phyloP scores from a whole-genome alignment of 92 coral and sea anemone genomes.

The Epizoanthus fatuus region DNA sequence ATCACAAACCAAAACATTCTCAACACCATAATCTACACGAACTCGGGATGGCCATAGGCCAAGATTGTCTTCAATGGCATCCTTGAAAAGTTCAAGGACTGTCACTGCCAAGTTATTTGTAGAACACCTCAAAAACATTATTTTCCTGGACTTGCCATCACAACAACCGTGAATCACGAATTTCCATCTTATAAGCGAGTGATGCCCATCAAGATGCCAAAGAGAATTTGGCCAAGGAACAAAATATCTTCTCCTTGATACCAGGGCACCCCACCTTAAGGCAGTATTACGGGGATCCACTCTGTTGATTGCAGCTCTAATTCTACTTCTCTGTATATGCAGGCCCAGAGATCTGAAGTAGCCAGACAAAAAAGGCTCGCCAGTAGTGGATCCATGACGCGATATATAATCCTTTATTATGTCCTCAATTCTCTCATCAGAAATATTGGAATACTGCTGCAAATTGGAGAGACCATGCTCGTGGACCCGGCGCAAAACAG shows the following conservation, averaged over 20 bases:
- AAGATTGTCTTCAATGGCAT: slow-evolving; percentile 49
- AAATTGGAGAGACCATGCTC: slow-evolving; percentile 53
- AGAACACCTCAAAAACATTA: slow-evolving; percentile 75
- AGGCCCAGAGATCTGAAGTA: slow-evolving; percentile 61
- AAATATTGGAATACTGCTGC: slow-evolving; percentile 66
- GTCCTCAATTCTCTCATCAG: slow-evolving; percentile 67
- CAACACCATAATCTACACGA: slow-evolving; percentile 79
- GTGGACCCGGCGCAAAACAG: slow-evolving; percentile 63
- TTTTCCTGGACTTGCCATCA: slow-evolving; percentile 75
- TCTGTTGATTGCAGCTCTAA: slow-evolving; percentile 71
- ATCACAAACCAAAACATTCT: slow-evolving; percentile 78
- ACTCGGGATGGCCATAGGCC: slow-evolving; percentile 87
- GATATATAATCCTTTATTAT: slow-evolving; percentile 65
- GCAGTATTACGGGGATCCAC: slow-evolving; percentile 84
- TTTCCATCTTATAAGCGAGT: slow-evolving; percentile 78
- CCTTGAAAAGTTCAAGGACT: slow-evolving; percentile 72
- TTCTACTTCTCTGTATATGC: slow-evolving; percentile 68
- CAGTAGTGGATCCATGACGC: slow-evolving; percentile 68
- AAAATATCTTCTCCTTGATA: slow-evolving; percentile 72
- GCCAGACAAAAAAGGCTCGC: slow-evolving; percentile 64
- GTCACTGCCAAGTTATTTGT: slow-evolving; percentile 83
- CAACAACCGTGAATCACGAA: slow-evolving; percentile 77
- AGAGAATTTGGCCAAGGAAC: slow-evolving; percentile 83
- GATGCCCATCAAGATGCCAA: slow-evolving; percentile 87
- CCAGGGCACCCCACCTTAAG: slow-evolving; percentile 86